Evolutionary conservation across 2,797 vertebrate species (phyloP), one percentile per base, ranked within the genome.

Genomic region (Brachyrhaphis roseni): DNA sequence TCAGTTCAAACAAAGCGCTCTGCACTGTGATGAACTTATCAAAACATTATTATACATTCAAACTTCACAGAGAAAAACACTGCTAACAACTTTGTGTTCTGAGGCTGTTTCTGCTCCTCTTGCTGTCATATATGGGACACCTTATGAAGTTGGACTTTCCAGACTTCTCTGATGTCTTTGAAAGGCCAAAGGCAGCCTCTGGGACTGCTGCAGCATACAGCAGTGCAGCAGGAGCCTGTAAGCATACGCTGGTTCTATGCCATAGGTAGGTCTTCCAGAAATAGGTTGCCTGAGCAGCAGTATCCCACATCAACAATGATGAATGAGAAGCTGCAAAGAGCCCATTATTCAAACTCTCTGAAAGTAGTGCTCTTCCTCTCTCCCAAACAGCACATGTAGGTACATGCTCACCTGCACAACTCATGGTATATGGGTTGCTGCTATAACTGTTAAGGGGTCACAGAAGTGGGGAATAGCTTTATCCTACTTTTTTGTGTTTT

Each of bases 221-320:
- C 84, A 86, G 80, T 87, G 84, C 91, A 84, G 87, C 82, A 92
- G 81, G 45, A 55, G 83, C 75, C 78, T 87, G 85, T 82, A 64
- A 70, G 75, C 82, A 72, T 80, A 84, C 80, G 41, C 47, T 84
- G 81, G 53, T 80, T 79, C 70, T 18, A 53, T 62, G 78, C 78
- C 78, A 83, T 83, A 87, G 87, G 80, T 86, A 87, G 85, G 79
- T 82, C 89, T 89, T 45, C 88, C 78, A 77, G 84, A 91, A 90
- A 87, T 88, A 91, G 90, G 36, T 59, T 80, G 74, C 28, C 46
- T 62, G 51, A 76, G 43, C 46, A 79, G 76, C 78, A 66, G 45
- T 62, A 83, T 74, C 73, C 68, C 57, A 82, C 70, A 76, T 78
- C 81, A 80, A 79, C 76, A 68, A 77, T 87, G 84, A 90, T 90